Base-by-base conservation (phyloP, 92 coral and sea anemone genomes). In the Heliopora coerulea region DNA sequence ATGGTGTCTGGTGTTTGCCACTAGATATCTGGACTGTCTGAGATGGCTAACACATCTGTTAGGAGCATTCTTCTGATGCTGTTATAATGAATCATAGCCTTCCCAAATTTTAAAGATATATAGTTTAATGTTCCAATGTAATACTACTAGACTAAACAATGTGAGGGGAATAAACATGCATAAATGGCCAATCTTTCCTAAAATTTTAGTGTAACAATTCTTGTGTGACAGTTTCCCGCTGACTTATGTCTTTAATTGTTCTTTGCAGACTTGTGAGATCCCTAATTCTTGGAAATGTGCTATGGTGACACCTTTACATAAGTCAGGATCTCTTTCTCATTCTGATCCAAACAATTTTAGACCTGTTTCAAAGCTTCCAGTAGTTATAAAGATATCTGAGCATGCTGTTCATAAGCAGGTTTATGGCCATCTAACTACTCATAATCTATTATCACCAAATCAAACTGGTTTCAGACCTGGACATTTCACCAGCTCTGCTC, bases 351-450 rank as follows among this genome's bases (percentile, higher is more conserved):
- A 41, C 33, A 60, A 75, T 28, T 75, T 59, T 3, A 48, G 73
- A 59, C 73, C 61, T 6, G 60, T 75, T 31, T 75, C 81, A 8
- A 62, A 62, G 8, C 54, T 77, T 19, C 81, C 74, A 39, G 74
- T 61, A 18, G 63, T 77, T 10, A 77, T 77, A 75, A 77, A 77
- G 37, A 62, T 77, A 28, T 77, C 62, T 77, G 82, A 77, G 37
- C 82, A 31, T 62, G 82, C 74, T 39, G 82, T 77, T 39, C 75
- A 77, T 48, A 65, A 77, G 37, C 82, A 77, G 21, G 29, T 63
- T 29, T 77, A 77, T 65, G 77, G 26, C 20, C 74, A 77, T 35
- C 75, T 77, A 29, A 33, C 60, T 30, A 49, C 42, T 9, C 1
- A 75, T 23, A 34, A 75, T 32, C 14, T 75, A 33, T 57, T 75